Conservation (phyloP, 2,888 invertebrate genomes). For the Ctena decussata region DNA sequence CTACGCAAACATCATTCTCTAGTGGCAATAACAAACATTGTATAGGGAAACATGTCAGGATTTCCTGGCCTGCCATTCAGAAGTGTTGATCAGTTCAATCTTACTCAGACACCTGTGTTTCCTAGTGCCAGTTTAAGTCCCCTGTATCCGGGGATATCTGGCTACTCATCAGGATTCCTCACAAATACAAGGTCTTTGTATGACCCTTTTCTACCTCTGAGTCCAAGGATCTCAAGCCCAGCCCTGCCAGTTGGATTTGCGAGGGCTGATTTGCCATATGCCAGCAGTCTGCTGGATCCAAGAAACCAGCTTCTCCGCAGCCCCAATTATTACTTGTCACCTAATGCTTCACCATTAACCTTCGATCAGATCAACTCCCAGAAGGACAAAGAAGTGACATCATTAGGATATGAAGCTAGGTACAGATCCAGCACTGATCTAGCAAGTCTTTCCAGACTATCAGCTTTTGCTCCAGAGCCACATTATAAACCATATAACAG, state of each 20-base stretch:
- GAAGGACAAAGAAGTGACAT: slow-evolving; percentile 56
- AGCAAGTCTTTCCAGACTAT: not conserved
- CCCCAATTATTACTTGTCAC: slow-evolving; percentile 59
- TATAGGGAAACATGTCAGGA: slow-evolving; percentile 66
- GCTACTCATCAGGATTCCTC: slow-evolving; percentile 29
- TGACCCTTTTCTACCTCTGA: not conserved
- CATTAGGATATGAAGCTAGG: slow-evolving; percentile 15
- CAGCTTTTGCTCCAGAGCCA: slow-evolving; percentile 29
- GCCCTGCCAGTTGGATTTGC: slow-evolving; percentile 30
- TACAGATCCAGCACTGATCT: not conserved
- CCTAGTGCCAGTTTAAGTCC: slow-evolving; percentile 46
- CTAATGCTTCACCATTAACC: slow-evolving; percentile 62
- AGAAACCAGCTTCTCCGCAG: slow-evolving; percentile 53
- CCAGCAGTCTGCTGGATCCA: slow-evolving; percentile 47
- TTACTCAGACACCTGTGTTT: slow-evolving; percentile 49
- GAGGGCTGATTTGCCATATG: slow-evolving; percentile 56
- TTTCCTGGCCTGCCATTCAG: slow-evolving; percentile 66
- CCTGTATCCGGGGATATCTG: slow-evolving; percentile 33
- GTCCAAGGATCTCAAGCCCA: slow-evolving; percentile 4
- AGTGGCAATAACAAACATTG: slow-evolving; percentile 51
- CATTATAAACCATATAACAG: slow-evolving; percentile 34
- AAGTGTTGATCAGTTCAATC: slow-evolving; percentile 53
- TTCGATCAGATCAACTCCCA: slow-evolving; percentile 65
- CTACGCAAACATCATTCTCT: slow-evolving; percentile 21
- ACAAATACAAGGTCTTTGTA: not conserved